Base-by-base conservation (phyloP, 92 coral and sea anemone genomes). In the Anthopleura xanthogrammica region DNA sequence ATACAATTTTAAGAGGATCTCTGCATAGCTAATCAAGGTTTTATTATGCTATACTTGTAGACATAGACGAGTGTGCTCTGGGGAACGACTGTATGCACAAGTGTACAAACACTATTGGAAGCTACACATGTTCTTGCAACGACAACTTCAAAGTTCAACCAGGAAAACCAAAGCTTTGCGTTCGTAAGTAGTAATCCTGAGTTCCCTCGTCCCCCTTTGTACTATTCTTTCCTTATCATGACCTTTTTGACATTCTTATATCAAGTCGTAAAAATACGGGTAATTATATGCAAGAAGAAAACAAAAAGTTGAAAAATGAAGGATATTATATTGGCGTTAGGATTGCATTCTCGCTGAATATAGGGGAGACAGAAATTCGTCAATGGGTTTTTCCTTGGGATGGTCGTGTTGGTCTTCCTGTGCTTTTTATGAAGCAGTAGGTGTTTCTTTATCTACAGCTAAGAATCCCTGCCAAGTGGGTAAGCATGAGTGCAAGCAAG, bases 121-220 rank as follows among this genome's bases (percentile, higher is more conserved):
- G 85, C 41, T 89, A 89, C 82, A 72, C 13, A 7, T 88, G 94
- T 78, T 81, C 64, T 43, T 91, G 94, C 75, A 56, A 91, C 42
- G 76, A 77, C 57, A 75, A 75, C 83, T 91, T 91, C 68, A 82
- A 88, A 48, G 85, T 88, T 42, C 86, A 88, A n/a, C 82, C 85
- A 60, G 60, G 43, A 4, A 73, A 91, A 80, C 50, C 78, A 14
- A 90, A 89, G 83, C 80, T 52, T 13, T 89, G 92, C 77, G 77
- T 89, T 73, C 89, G 92, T 89, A 22, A 89, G 92, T 89, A 5
- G 43, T 39, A 16, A 22, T 5, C 50, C 50, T 9, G 50, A 46
- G 50, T 46, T 46, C 5, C 9, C 50, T 46, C 50, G 50, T 77
- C 20, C 52, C 1, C 5, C 50, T 80, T 12, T 11, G 2, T 11